These are phyloP conservation scores for Cricetomys ansorgei DNA, from an alignment of 2,113 vertebrate species.

Conservation along the genomic window DNA sequence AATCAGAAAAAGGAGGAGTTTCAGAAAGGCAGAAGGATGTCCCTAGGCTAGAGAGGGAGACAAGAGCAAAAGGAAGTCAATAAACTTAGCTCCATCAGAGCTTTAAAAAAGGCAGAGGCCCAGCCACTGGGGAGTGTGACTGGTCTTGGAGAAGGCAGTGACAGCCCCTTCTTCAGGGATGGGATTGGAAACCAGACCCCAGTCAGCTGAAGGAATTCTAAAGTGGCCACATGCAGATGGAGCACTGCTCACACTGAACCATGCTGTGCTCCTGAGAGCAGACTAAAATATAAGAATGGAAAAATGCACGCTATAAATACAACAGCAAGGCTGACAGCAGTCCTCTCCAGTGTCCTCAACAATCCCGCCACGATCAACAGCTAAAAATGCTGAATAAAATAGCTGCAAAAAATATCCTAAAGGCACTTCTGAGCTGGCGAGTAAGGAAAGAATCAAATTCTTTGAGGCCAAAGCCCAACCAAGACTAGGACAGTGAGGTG, in stretches of 20 bases:
- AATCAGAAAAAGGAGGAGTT: background rate
- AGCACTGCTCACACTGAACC: background rate
- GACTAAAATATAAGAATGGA: background rate
- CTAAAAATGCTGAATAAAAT: constrained; percentile 55
- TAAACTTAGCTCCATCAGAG: background rate
- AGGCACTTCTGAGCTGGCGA: constrained; percentile 27
- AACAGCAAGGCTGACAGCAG: constrained; percentile 10
- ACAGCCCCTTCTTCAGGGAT: background rate
- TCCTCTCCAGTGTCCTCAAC: background rate
- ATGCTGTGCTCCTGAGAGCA: background rate
- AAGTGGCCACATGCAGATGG: background rate
- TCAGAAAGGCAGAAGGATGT: background rate
- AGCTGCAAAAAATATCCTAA: background rate
- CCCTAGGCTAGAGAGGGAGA: background rate
- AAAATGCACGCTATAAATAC: constrained; percentile 44
- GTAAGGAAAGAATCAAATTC: constrained; percentile 32
- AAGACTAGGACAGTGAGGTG: background rate
- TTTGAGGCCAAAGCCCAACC: constrained; percentile 22
- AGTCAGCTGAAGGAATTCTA: background rate
- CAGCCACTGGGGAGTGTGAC: background rate
- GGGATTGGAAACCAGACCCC: background rate
- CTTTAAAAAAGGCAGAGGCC: background rate
- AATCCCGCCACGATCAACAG: background rate
- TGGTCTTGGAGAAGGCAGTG: background rate
- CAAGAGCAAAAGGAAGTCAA: background rate